phyloP scores from a whole-genome alignment of 1,140 invertebrate species.

The Platorchestia sp. region DNA sequence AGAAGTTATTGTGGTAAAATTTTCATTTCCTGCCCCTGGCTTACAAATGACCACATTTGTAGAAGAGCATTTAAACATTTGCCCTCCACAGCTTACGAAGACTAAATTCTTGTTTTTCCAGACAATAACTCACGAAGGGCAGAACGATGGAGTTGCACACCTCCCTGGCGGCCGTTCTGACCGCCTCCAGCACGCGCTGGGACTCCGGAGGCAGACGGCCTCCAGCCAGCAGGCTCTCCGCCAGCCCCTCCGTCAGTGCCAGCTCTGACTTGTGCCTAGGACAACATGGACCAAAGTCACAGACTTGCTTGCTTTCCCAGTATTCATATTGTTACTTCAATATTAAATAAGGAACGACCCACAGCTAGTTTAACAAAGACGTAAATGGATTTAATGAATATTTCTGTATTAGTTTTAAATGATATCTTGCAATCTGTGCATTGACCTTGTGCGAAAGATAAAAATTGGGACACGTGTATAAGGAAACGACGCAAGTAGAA shows the following conservation, averaged over 20 bases:
- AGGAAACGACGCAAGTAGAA: too few relatives aligned
- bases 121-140: conserved; percentile 46
- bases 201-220: not conserved
- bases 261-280: conserved; percentile 51
- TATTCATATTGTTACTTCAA: not conserved
- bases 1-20: too few relatives aligned
- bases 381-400: too few relatives aligned
- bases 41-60: too few relatives aligned
- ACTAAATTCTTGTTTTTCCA: too few relatives aligned
- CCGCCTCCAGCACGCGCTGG: not conserved
- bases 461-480: too few relatives aligned
- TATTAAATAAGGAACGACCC: not conserved
- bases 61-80: too few relatives aligned
- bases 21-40: too few relatives aligned
- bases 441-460: too few relatives aligned
- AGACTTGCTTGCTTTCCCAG: not conserved
- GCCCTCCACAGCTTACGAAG: too few relatives aligned
- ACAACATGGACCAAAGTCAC: not conserved
- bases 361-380: not conserved
- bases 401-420: too few relatives aligned
- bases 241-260: conserved; percentile 21
- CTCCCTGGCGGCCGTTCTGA: conserved; percentile 31
- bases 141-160: conserved; percentile 44
- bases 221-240: conserved; percentile 20
- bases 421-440: too few relatives aligned